Conservation (phyloP, 2,888 invertebrate species). For the Stenurella melanura region DNA sequence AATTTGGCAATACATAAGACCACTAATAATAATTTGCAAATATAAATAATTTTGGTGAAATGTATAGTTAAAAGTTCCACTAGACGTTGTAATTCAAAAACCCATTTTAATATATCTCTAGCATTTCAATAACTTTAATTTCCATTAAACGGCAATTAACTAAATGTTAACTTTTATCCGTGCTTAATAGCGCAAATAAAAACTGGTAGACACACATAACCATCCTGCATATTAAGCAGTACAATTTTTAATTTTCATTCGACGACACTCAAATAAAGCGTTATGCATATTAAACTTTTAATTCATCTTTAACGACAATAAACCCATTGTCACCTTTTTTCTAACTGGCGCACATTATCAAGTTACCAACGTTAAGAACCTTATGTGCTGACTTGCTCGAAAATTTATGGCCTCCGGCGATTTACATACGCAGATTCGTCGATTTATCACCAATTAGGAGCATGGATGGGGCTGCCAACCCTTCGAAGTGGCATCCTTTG, state of each 20-base stretch:
- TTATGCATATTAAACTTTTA: slow-evolving; percentile 39
- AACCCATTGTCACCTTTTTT: slow-evolving; percentile 41
- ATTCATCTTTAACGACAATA: slow-evolving; percentile 41
- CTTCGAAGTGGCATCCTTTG: slow-evolving; percentile 53
- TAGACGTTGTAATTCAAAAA: too few relatives aligned
- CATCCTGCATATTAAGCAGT: slow-evolving; percentile 45
- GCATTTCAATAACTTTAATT: neutral
- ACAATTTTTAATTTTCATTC: slow-evolving; percentile 40
- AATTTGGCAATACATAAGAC: too few relatives aligned
- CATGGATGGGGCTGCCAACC: slow-evolving; percentile 58
- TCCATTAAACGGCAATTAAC: slow-evolving; percentile 44
- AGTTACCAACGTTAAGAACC: slow-evolving; percentile 8
- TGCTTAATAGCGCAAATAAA: slow-evolving; percentile 38
- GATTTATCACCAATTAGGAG: slow-evolving; percentile 68
- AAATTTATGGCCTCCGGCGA: slow-evolving; percentile 43
- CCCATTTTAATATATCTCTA: too few relatives aligned
- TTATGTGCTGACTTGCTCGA: slow-evolving; percentile 17
- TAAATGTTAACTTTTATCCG: slow-evolving; percentile 43
- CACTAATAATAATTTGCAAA: too few relatives aligned
- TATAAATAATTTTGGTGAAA: too few relatives aligned
- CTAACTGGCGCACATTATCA: slow-evolving; percentile 8
- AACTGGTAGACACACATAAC: slow-evolving; percentile 24
- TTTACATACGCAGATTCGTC: slow-evolving; percentile 66
- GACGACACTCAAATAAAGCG: slow-evolving; percentile 21
- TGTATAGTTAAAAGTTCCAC: too few relatives aligned